phyloP scores from a whole-genome alignment of 2,797 vertebrate species.

The Darevskia nairensis region DNA sequence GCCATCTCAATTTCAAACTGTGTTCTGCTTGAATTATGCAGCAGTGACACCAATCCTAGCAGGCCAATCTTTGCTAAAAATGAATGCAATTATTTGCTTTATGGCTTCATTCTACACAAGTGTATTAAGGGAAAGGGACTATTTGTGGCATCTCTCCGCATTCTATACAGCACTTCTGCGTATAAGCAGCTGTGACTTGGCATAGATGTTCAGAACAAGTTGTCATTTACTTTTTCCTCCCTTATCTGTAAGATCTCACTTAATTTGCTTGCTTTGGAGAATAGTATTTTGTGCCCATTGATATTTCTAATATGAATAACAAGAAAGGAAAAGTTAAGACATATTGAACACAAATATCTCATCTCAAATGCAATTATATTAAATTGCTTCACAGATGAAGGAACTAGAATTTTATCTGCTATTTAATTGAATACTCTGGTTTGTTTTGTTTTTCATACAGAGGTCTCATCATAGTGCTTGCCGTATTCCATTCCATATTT shows the following conservation, averaged over 20 bases:
- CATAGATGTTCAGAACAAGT: conserved; percentile 23
- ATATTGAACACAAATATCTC: background rate
- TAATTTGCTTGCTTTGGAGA: conserved; percentile 55
- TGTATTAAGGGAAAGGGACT: conserved; percentile 42
- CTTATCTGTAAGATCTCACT: conserved; percentile 64
- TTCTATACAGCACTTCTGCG: conserved; percentile 45
- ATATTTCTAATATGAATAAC: conserved; percentile 21
- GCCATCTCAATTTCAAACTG: conserved; percentile 6
- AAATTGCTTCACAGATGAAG: background rate
- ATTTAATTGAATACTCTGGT: background rate
- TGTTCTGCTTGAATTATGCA: conserved; percentile 12
- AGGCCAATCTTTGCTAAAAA: conserved; percentile 27
- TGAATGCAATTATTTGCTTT: conserved; percentile 37
- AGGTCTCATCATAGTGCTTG: background rate
- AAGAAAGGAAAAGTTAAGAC: conserved; percentile 44
- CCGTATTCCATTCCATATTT: no score
- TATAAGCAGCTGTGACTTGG: conserved; percentile 55
- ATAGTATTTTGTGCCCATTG: conserved; percentile 15
- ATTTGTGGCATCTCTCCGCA: conserved; percentile 8
- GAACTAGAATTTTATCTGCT: background rate
- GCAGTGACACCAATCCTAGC: conserved; percentile 33
- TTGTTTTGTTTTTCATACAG: background rate
- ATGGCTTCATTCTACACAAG: conserved; percentile 35
- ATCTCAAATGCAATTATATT: background rate
- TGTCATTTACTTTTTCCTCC: conserved; percentile 57